Conservation (phyloP, 2,113 vertebrate species). For the Orthonyx spaldingii region DNA sequence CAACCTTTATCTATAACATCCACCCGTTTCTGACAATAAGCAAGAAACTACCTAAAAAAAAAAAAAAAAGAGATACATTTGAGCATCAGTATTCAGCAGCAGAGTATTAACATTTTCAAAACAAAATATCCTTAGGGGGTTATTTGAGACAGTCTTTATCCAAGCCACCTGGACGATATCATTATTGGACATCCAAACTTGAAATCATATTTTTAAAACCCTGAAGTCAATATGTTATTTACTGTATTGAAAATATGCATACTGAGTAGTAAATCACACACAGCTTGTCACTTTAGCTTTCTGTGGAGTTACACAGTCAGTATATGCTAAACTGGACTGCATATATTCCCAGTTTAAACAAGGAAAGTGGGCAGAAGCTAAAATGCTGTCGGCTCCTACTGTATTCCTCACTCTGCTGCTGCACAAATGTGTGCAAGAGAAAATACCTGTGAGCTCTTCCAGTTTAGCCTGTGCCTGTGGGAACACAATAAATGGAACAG, state of each 20-base stretch:
- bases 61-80: neutral
- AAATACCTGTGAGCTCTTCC: neutral
- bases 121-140: neutral
- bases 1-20: neutral
- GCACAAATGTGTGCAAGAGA: neutral
- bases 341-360: neutral
- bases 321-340: neutral
- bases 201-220: neutral
- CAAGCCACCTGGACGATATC: neutral
- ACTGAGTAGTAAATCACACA: neutral
- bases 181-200: neutral
- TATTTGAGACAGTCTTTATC: neutral
- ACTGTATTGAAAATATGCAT: neutral
- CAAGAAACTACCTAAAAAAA: neutral
- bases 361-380: neutral
- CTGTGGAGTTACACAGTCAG: neutral
- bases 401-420: neutral
- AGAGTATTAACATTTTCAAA: neutral
- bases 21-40: neutral
- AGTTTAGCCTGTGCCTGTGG: neutral
- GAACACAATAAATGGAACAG: neutral
- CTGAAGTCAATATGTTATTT: neutral
- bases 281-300: neutral
- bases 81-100: neutral
- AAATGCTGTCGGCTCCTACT: rapidly evolving